Evolutionary conservation across 1,140 invertebrate species (phyloP), one percentile per base, ranked within the genome.

Genomic region (Ctenoplectra terminalis): DNA sequence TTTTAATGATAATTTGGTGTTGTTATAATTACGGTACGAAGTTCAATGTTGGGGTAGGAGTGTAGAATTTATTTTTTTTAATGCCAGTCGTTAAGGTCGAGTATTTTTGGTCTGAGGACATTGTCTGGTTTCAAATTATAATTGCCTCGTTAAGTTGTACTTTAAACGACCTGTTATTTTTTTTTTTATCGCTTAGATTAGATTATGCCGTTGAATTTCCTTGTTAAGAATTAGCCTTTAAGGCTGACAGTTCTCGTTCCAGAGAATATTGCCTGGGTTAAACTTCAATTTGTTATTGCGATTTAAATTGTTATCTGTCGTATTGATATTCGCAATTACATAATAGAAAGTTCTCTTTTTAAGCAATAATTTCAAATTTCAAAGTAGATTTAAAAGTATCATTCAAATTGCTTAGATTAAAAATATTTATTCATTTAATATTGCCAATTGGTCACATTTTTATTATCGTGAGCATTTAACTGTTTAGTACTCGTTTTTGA

Each of bases 61-160:
- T 34, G 31, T 37, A 43, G 11, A 52, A 15, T 8, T n/a, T 4
- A 15, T 17, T n/a, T 5, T 20, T 69, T 50, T 48, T 0, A 1
- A 40, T 43, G 26, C 26, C 13, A 15, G 1, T 9, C 31, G 4
- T 37, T 29, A 9, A 31, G 64, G 64, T 20, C 26, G 43, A 13
- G n/a, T 50, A 69, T 50, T 69, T 69, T 67, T 67, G n/a, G 46
- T 31, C 43, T 20, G 43, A 29, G 66, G 29, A 23, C 31, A 15
- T n/a, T 15, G 48, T 37, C 29, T 69, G 66, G 1, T 37, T 70
- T 52, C 26, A 17, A 70, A 70, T 52, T 52, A 52, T 70, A 26
- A 70, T 70, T 70, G 48, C 31, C 48, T 52, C 67, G 31, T 52
- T 37, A 70, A 70, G 11, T 52, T 52, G 29, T 70, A 34, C 43